A percentile compares a stretch with the other conserved stretches of the same genome.
These are phyloP conservation scores for Parus major DNA, from an alignment of 2,113 vertebrate genomes.

Conservation along the genomic window DNA sequence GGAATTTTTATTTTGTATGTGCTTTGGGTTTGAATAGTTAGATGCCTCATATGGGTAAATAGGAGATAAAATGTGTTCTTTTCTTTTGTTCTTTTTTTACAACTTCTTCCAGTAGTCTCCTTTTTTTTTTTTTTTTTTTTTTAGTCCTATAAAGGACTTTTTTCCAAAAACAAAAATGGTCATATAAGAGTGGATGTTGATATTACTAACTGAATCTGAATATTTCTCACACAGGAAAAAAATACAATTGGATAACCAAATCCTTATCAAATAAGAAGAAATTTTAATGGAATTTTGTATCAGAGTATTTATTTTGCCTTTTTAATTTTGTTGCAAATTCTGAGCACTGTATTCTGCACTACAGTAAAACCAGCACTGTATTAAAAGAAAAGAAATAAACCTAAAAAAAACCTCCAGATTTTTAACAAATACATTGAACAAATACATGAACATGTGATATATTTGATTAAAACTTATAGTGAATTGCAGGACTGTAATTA, in stretches of 20 bases:
- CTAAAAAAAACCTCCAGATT: background rate
- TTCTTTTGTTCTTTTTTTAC: background rate
- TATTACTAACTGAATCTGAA: background rate
- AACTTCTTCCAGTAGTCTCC: background rate
- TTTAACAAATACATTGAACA: background rate
- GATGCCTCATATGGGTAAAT: background rate
- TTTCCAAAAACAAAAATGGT: background rate
- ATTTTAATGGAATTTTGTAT: background rate
- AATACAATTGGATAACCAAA: background rate
- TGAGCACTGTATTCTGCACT: background rate
- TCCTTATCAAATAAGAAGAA: background rate
- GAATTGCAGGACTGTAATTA: background rate
- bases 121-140: background rate
- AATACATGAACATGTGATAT: background rate
- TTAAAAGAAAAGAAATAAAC: background rate
- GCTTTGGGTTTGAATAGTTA: background rate
- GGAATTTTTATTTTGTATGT: background rate
- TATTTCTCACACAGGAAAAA: background rate
- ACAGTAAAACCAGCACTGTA: background rate
- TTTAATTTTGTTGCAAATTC: background rate
- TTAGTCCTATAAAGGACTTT: background rate
- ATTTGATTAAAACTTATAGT: background rate
- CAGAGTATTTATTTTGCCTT: background rate
- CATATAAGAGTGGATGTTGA: background rate
- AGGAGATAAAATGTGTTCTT: background rate